A percentile compares a stretch with the other conserved stretches of the same genome.
Evolutionary conservation across 2,888 invertebrate species (phyloP).

Genomic region (Oligia fasciuncula): DNA sequence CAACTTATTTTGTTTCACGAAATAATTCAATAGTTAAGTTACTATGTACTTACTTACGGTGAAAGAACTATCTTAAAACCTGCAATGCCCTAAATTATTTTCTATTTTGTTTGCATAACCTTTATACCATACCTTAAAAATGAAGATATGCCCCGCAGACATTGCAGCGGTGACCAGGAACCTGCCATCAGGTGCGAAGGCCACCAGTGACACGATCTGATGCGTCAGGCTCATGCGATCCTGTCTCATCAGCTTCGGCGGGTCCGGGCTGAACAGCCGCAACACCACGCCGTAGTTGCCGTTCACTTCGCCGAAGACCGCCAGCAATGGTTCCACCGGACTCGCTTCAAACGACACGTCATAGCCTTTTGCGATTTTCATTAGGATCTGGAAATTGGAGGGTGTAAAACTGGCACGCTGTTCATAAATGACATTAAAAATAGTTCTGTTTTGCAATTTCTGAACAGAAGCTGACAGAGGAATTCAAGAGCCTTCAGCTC

Average conservation of each 20-base stretch:
- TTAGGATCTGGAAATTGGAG: conserved; percentile 71
- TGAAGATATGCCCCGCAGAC: conserved; percentile 86
- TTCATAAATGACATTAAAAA: neutral
- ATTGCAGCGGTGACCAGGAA: conserved; percentile 82
- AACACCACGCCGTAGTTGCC: conserved; percentile 80
- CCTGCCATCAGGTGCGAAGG: conserved; percentile 80
- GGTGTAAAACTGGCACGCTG: neutral
- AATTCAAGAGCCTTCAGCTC: neutral
- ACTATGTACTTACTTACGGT: neutral
- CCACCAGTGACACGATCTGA: conserved; percentile 82
- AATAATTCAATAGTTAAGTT: neutral
- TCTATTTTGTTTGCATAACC: neutral
- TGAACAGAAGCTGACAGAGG: neutral
- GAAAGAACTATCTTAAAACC: neutral
- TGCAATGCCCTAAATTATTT: neutral
- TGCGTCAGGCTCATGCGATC: conserved; percentile 80
- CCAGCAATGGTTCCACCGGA: conserved; percentile 80
- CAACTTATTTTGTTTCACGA: too few relatives aligned
- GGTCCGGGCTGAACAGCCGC: conserved; percentile 59
- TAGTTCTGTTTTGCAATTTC: neutral
- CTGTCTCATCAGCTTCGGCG: conserved; percentile 57
- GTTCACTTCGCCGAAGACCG: conserved; percentile 77
- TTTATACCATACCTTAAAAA: conserved; percentile 75
- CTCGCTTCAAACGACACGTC: conserved; percentile 81
- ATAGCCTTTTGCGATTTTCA: conserved; percentile 75